Percentiles rank a stretch among this genome's conserved stretches.
Evolutionary conservation across 2,797 vertebrate genomes (phyloP).

Genomic region (Ptychadena robeensis): DNA sequence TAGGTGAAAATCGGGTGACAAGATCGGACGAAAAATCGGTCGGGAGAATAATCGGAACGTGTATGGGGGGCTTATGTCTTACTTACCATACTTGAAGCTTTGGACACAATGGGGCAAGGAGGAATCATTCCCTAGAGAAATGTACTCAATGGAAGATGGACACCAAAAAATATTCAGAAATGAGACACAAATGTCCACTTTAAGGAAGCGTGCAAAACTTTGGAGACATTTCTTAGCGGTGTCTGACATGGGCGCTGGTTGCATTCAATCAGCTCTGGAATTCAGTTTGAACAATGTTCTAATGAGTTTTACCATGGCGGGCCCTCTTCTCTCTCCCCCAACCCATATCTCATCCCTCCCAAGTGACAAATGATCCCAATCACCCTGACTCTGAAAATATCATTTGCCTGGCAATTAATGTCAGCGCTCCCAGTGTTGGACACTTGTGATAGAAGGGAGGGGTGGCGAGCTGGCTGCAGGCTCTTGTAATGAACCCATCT

Average conservation of each 20-base stretch:
- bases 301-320: constrained; percentile 14
- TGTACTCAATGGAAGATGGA: no score
- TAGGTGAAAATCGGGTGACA: no score
- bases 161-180: no score
- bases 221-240: not conserved
- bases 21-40: no score
- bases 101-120: no score
- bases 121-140: no score
- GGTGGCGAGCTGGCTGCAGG: not conserved
- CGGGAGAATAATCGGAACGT: no score
- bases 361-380: constrained; percentile 54
- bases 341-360: constrained; percentile 28
- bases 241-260: not conserved
- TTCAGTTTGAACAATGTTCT: constrained; percentile 7
- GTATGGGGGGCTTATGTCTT: no score
- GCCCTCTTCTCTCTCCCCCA: not conserved
- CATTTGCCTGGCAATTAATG: constrained; percentile 56
- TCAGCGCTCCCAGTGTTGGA: constrained; percentile 26
- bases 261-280: not conserved
- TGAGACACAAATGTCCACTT: no score
- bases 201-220: not conserved
- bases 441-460: constrained; percentile 15
- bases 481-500: constrained; percentile 45
- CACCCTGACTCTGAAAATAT: constrained; percentile 31
- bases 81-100: no score